A percentile compares a stretch with the other conserved stretches of the same genome.
Conservation (phyloP, 2,113 vertebrate species). For the Rhinoptilus africanus region DNA sequence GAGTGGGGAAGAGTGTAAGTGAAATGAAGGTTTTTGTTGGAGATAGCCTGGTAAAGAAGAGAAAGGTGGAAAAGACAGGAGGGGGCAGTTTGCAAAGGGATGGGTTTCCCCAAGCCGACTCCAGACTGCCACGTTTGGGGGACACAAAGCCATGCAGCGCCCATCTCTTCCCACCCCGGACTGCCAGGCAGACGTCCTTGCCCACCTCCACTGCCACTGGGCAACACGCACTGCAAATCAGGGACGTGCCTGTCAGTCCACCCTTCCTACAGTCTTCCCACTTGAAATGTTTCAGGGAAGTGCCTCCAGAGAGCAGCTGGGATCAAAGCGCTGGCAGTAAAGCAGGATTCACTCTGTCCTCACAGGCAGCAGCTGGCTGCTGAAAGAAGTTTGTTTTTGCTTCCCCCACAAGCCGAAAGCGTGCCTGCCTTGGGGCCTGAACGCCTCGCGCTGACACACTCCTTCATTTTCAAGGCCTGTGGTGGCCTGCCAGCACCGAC, state of each 20-base stretch:
- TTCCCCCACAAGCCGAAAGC: neutral
- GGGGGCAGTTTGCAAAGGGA: fast-evolving
- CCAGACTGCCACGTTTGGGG: fast-evolving
- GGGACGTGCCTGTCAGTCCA: neutral
- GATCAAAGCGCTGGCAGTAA: neutral
- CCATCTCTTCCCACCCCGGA: neutral
- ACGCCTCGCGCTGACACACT: neutral
- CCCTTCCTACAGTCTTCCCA: neutral
- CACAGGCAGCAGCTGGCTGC: neutral
- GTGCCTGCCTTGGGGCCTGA: fast-evolving
- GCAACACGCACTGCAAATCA: neutral
- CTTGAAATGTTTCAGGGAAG: neutral
- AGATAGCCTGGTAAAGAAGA: neutral
- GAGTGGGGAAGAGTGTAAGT: neutral
- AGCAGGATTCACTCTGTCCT: neutral
- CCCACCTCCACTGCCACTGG: neutral
- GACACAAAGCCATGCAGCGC: fast-evolving
- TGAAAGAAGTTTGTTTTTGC: neutral
- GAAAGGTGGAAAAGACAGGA: neutral
- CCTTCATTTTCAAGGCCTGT: neutral
- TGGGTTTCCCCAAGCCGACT: neutral
- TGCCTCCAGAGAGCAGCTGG: neutral
- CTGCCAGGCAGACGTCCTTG: neutral
- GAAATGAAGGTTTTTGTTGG: neutral
- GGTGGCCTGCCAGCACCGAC: fast-evolving